Conservation (phyloP, 2,797 vertebrate genomes). For the Sebastes steindachneri region DNA sequence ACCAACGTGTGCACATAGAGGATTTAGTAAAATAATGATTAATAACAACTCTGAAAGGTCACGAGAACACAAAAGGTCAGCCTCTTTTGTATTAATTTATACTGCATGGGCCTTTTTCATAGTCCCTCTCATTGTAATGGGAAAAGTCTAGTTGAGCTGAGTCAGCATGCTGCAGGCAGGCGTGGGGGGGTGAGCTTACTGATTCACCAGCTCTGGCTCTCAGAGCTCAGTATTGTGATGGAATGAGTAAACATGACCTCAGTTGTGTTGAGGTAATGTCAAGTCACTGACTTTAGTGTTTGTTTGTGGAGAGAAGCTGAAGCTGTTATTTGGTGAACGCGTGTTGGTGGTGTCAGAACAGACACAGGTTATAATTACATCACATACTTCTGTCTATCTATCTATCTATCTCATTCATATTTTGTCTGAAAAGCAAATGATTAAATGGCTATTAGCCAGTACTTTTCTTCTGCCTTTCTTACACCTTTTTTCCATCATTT, state of each 20-base stretch:
- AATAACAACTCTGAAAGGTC: not conserved
- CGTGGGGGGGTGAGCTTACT: slow-evolving; percentile 4
- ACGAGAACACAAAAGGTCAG: not conserved
- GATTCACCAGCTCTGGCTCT: slow-evolving; percentile 29
- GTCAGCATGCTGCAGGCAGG: slow-evolving; percentile 31
- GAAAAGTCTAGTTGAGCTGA: slow-evolving; percentile 52
- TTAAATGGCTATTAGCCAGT: too few species aligned
- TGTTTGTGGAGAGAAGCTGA: slow-evolving; percentile 15
- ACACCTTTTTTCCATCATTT: too few species aligned
- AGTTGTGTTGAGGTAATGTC: slow-evolving; percentile 45
- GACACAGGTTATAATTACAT: not conserved
- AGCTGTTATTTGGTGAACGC: not conserved
- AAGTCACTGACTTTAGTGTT: slow-evolving; percentile 30
- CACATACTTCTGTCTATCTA: not conserved
- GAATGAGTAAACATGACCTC: slow-evolving; percentile 67
- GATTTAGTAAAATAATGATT: not conserved
- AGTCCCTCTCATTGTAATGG: slow-evolving; percentile 6
- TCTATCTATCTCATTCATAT: not conserved
- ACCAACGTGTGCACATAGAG: not conserved
- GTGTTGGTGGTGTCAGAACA: not conserved
- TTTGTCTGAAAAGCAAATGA: too few species aligned
- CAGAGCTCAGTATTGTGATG: slow-evolving; percentile 20
- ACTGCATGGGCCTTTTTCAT: slow-evolving; percentile 7
- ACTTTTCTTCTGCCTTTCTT: too few species aligned
- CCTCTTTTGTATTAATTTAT: slow-evolving; percentile 15